phyloP scores from a whole-genome alignment of 2,888 invertebrate genomes.

The Choreutis nemorana region DNA sequence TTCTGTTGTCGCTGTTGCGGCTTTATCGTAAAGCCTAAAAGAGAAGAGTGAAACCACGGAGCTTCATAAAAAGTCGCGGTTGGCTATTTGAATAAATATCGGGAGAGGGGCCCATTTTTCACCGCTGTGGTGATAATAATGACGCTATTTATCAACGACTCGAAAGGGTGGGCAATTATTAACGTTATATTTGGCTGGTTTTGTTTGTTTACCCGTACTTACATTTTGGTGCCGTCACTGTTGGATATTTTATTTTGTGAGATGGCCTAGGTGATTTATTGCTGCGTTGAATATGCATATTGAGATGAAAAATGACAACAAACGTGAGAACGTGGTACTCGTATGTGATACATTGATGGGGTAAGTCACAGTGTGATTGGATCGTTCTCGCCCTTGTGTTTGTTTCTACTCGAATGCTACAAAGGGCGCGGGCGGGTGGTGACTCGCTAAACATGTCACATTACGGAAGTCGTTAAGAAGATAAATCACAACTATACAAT shows the following conservation, averaged over 20 bases:
- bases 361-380: conserved; percentile 13
- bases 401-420: neutral
- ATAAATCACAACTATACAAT: conserved; percentile 47
- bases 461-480: conserved; percentile 54
- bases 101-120: conserved; percentile 51
- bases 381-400: neutral
- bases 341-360: conserved; percentile 24
- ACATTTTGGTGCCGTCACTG: conserved; percentile 35
- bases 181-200: conserved; percentile 50
- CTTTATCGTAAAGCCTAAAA: neutral
- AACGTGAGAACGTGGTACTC: conserved; percentile 38
- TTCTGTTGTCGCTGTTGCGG: neutral
- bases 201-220: conserved; percentile 54
- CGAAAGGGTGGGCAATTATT: conserved; percentile 61
- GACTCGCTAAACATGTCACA: conserved; percentile 28
- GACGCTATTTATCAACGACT: conserved; percentile 60
- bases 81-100: conserved; percentile 56
- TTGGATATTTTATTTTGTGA: conserved; percentile 50
- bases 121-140: conserved; percentile 56
- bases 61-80: conserved; percentile 35
- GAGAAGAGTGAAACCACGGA: conserved; percentile 20
- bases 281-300: conserved; percentile 63
- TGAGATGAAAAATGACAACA: conserved; percentile 60
- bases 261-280: conserved; percentile 57
- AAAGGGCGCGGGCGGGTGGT: conserved; percentile 3